Conservation (phyloP, 2,888 invertebrate species). For the Crossocerus cetratus region DNA sequence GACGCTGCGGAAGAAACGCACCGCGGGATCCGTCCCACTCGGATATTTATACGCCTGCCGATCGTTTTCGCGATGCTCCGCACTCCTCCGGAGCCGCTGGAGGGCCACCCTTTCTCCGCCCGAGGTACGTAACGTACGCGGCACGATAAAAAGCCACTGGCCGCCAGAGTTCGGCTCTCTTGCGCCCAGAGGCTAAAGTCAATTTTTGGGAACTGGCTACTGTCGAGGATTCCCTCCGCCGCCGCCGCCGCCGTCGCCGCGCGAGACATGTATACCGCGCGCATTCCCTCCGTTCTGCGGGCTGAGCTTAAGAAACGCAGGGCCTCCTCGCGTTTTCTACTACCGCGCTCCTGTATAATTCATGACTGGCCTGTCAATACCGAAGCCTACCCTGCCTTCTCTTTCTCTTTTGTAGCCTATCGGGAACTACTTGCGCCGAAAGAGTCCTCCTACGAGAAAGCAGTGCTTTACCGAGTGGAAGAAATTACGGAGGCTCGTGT, state of each 20-base stretch:
- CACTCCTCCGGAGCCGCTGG: background rate
- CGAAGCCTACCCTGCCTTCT: background rate
- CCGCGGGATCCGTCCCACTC: constrained; percentile 28
- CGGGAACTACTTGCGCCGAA: too few relatives aligned
- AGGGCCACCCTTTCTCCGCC: constrained; percentile 27
- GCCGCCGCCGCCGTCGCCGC: background rate
- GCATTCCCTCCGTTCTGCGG: background rate
- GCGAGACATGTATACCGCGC: background rate
- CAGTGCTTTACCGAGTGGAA: too few relatives aligned
- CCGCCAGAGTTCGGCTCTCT: background rate
- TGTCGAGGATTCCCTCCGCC: too few relatives aligned
- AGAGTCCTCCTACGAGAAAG: too few relatives aligned
- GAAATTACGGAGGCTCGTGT: constrained; percentile 13
- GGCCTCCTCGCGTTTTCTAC: background rate
- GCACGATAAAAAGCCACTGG: background rate
- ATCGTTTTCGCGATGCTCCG: constrained; percentile 18
- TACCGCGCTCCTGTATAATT: constrained; percentile 3
- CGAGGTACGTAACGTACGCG: constrained; percentile 25
- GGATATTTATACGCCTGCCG: constrained; percentile 42
- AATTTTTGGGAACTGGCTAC: constrained; percentile 3
- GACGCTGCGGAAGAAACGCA: constrained; percentile 41
- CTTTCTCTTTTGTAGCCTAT: background rate
- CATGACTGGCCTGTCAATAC: background rate
- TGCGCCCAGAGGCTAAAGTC: background rate
- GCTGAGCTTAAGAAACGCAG: background rate